These are phyloP conservation scores for Aphelinus certus DNA, from an alignment of 1,140 invertebrate genomes.

Conservation along the genomic window DNA sequence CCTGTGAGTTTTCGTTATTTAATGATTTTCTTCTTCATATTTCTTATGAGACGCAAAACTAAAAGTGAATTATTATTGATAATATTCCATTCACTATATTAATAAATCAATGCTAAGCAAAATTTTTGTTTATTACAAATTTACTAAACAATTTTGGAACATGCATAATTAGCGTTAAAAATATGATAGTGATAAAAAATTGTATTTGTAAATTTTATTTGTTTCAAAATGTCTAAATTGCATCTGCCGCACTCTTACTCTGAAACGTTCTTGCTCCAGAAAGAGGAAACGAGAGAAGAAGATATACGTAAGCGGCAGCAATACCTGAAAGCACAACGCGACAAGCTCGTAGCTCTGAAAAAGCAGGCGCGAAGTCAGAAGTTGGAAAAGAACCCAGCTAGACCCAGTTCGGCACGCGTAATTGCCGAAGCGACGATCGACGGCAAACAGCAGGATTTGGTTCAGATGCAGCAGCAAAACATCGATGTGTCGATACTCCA, in stretches of 20 bases:
- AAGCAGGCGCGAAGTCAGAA: conserved; percentile 84
- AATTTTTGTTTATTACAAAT: too few species aligned
- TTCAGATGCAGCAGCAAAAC: conserved; percentile 44
- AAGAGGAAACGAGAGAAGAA: conserved; percentile 63
- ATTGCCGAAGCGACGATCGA: conserved; percentile 60
- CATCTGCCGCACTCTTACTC: too few species aligned
- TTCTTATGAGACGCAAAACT: too few species aligned
- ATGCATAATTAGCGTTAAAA: too few species aligned
- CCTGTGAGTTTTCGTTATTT: conserved; percentile 11
- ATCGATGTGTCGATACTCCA: conserved; percentile 74
- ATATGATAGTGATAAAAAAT: too few species aligned
- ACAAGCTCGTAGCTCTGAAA: conserved; percentile 89
- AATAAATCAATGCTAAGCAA: too few species aligned
- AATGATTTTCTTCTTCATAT: too few species aligned
- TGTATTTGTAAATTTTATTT: too few species aligned
- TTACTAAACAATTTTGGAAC: too few species aligned
- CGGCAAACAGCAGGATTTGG: conserved; percentile 53
- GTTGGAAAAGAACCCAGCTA: conserved; percentile 65
- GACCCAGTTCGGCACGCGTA: conserved; percentile 60
- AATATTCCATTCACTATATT: too few species aligned
- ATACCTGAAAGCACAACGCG: conserved; percentile 86
- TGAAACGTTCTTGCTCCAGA: conserved; percentile 17
- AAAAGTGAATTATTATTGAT: too few species aligned
- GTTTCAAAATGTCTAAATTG: too few species aligned
- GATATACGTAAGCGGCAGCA: conserved; percentile 84